Evolutionary conservation across 2,113 vertebrate genomes (phyloP), one percentile per base, ranked within the genome.

Genomic region (Colossoma macropomum): DNA sequence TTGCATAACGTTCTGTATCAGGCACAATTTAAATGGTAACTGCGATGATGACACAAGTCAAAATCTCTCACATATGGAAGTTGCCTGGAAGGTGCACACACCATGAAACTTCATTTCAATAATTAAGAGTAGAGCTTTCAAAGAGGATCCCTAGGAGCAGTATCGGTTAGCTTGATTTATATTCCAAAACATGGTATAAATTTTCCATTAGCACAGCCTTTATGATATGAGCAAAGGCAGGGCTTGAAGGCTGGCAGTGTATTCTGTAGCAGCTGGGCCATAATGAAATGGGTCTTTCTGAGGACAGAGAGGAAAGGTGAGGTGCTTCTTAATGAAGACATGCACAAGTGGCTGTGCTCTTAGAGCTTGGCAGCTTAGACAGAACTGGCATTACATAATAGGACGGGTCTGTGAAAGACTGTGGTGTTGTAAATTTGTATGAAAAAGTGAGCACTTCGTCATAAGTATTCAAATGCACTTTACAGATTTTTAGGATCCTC

Each of bases 21-120:
- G 82, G 30, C 71, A 87, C 82, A 69, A 84, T 87, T 85, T 74
- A 28, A 83, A 79, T 84, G 79, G 25, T 38, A 79, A 85, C 70
- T 59, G 81, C 25, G 62, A 50, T 83, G 65, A 87, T 87, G 77
- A 74, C 79, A 65, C 30, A 71, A 59, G 62, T 71, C 48, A 77
- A 32, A 52, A 68, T 76, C 27, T 77, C 25, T 23, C 48, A 85
- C 80, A 71, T 59, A 63, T 63, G 69, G 19, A 45, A n/a, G 12
- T 72, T 59, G 66, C 77, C 59, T 66, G 17, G 54, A 86, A 82
- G 68, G 28, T 75, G 52, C 70, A 15, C 28, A 71, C 59, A 66
- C n/a, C 45, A 81, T 0, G 52, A 84, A 81, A 84, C 45, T 48
- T 41, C 52, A 62, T 30, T 77, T 89, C n/a, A 90, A 88, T 91